Base-by-base conservation (phyloP, 2,113 vertebrate species). In the Smithornis capensis region DNA sequence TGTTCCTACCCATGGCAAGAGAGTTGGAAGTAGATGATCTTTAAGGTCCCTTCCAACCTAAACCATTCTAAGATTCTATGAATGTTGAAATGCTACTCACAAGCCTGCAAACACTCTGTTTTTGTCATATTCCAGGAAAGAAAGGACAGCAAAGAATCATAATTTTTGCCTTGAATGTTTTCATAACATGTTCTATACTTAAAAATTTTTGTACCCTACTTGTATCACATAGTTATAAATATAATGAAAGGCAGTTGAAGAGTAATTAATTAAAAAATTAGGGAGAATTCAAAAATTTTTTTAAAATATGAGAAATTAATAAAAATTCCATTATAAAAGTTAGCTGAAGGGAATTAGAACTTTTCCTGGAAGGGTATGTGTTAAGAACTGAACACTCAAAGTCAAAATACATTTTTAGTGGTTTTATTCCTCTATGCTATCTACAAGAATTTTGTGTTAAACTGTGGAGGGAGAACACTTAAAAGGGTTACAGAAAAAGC, bases 101-200 rank as follows among this genome's bases (percentile, higher is more conserved):
- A 0, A 40, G 2, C 3, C n/a, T 62, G 29, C 1, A 74, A 92
- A 57, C 2, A 6, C 4, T 73, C 21, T 14, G 15, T 59, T n/a
- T 82, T 75, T 64, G n/a, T 25, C 27, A 16, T 56, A 53, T 45
- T 45, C 28, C 27, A 42, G 13, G 67, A 80, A 3, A 83, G 19
- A 62, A 73, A 49, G 35, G 14, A 79, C 4, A 88, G 56, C 1
- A 60, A 79, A 17, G 5, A 33, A 65, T 69, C 23, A 12, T 25
- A 38, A 31, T 25, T 8, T 53, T 80, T 73, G 22, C 28, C 37
- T 63, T 27, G 64, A 33, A 2, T 38, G 7, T 24, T 86, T 69
- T 77, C 14, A 38, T 53, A 40, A n/a, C 3, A 11, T 56, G 3
- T 60, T 76, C 19, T 28, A 5, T 11, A 52, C 68, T 18, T 64